Base-by-base conservation (phyloP, 1,140 invertebrate genomes). In the Colletes latitarsis region DNA sequence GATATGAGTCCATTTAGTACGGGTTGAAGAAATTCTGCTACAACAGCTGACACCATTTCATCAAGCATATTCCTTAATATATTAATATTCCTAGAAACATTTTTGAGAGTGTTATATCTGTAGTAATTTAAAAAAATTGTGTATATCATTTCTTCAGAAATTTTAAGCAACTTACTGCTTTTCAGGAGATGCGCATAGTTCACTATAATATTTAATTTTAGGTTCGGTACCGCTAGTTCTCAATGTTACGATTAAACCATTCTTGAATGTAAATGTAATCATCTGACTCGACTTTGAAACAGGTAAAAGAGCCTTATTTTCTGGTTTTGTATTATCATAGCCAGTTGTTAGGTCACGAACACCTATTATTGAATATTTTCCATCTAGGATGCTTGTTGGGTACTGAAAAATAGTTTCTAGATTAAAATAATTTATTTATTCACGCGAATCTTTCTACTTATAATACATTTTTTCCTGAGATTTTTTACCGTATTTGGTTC, bases 181-280 rank as follows among this genome's bases (percentile, higher is more conserved):
- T 58, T 94, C 93, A 1, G 96, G 96, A 19, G 94, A 90, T 84
- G 96, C 96, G 86, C 96, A 96, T 62, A 98, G 94, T 94, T 99
- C 99, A 1, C 97, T 97, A 93, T 99, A 99, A 92, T 99, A 99
- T 94, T 99, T 99, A 76, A 99, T 95, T 94, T 99, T 99, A 19
- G 99, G 99, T 93, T 99, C 99, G 0, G 99, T 99, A 21, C 99
- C 99, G 94, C 98, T 99, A 0, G 98, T 99, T 83, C 99, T 95
- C 10, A 99, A 92, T 0, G 98, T 99, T 0, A 96, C 94, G 10
- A 97, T 95, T 81, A 97, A 95, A 4, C 98, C 98, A 93, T 98
- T 98, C 66, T 95, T 94, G 92, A 99, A 99, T 17, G 95, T 95
- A 91, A 99, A 99, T 3, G 98, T 99, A n/a, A 99, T 97, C 99